Evolutionary conservation across 2,888 invertebrate genomes (phyloP), one percentile per base, ranked within the genome.

Genomic region (Hirtodrosophila histrioides): DNA sequence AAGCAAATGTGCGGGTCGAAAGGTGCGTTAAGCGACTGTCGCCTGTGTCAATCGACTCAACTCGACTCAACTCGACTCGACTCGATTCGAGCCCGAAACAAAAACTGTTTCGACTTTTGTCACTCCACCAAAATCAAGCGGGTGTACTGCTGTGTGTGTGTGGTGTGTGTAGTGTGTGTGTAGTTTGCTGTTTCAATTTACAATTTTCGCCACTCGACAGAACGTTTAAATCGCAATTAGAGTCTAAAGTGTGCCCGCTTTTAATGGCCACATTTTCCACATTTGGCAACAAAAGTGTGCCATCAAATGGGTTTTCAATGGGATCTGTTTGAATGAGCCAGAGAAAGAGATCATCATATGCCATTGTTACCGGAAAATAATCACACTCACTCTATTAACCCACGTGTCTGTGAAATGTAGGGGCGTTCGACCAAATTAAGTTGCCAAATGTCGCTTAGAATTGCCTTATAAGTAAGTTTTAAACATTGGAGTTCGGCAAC

Each of bases 211-310:
- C 81, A 75, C 75, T 84, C 83, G 75, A 56, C 51, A 69, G 24
- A 44, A 48, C 84, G 80, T 77, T 80, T 80, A 83, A 73, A 75
- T 73, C 39, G 76, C 79, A 82, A 83, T 86, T 86, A 83, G 75
- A 66, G 64, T 23, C 12, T 36, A 64, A 65, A 69, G 75, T 70
- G 67, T 65, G 78, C 84, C 85, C 81, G 70, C 77, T 64, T 72
- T 69, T 62, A 63, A 48, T 66, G 61, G 50, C 12, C 69, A 71
- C 61, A 67, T 77, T 80, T 74, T 69, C 46, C 43, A 60, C 58
- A 66, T 40, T 73, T 46, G 58, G 43, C 12, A 53, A 78, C 63
- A 75, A 71, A 76, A 80, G 78, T 69, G 75, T 60, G 65, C 61
- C 84, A 68, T 67, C 46, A 66, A 81, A 78, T 87, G 80, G 54